phyloP scores from a whole-genome alignment of 2,797 vertebrate genomes.

The Pipistrellus pipistrellus region DNA sequence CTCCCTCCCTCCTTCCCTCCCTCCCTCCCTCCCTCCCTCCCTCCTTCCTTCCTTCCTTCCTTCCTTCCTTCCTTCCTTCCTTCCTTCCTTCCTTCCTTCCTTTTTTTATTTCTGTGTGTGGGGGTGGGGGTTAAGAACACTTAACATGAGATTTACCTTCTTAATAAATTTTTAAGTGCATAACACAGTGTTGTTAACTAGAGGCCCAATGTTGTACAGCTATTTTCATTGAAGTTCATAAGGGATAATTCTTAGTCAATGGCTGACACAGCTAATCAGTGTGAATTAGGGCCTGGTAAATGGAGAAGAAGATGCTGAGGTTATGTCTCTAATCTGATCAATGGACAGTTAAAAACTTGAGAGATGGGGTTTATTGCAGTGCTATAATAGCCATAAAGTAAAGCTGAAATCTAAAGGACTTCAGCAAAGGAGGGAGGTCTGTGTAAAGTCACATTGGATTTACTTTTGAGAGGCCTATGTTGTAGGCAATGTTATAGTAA shows the following conservation, averaged over 20 bases:
- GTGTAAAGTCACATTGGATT: neutral
- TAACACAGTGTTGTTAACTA: neutral
- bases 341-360: neutral
- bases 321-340: neutral
- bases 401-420: neutral
- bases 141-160: neutral
- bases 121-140: neutral
- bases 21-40: too few relatives aligned
- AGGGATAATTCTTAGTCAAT: neutral
- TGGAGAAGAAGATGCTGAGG: neutral
- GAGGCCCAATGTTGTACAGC: neutral
- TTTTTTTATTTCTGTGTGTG: too few relatives aligned
- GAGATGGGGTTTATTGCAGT: neutral
- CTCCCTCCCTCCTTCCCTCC: too few relatives aligned
- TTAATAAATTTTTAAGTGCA: neutral
- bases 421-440: neutral
- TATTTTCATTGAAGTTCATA: neutral
- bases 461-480: neutral
- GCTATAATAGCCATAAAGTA: neutral
- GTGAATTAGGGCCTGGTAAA: neutral
- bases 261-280: neutral
- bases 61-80: rapidly evolving
- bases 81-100: too few relatives aligned
- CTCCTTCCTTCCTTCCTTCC: too few relatives aligned
- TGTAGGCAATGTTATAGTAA: neutral